Evolutionary conservation across 2,797 vertebrate genomes (phyloP).

Genomic region (Orientallactaga sibirica): DNA sequence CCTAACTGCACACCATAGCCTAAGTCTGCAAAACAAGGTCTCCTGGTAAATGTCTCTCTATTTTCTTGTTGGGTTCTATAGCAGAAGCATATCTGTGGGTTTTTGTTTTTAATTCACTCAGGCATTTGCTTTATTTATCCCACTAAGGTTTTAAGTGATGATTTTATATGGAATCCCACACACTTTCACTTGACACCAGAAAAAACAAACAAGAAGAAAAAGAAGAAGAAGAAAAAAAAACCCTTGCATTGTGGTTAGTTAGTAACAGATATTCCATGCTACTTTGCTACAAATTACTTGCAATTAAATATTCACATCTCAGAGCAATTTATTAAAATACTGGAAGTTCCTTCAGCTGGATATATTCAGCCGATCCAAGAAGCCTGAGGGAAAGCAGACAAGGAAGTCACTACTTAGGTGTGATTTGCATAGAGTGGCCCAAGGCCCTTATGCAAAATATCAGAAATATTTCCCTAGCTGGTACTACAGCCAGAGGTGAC

Average conservation of each 20-base stretch:
- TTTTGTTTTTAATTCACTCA: conserved; percentile 8
- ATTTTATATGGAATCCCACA: conserved; percentile 24
- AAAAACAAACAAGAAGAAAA: no score
- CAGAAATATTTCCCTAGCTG: not conserved
- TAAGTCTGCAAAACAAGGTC: not conserved
- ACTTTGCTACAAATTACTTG: conserved; percentile 14
- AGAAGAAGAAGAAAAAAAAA: not conserved
- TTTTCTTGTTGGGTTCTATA: not conserved
- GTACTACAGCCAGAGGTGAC: not conserved
- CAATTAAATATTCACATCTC: conserved; percentile 65
- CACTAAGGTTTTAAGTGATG: conserved; percentile 36
- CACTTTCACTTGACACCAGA: not conserved
- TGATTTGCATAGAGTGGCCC: conserved; percentile 9
- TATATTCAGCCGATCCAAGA: not conserved
- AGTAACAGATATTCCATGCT: not conserved
- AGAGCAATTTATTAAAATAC: conserved; percentile 58
- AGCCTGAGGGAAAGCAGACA: not conserved
- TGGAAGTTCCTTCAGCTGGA: not conserved
- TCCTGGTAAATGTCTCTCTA: not conserved
- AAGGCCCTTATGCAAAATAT: not conserved
- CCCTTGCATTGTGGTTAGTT: not conserved
- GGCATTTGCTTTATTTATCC: conserved; percentile 8
- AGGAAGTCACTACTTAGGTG: conserved; percentile 15
- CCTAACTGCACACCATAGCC: not conserved
- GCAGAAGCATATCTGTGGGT: not conserved